phyloP scores from a whole-genome alignment of 2,113 vertebrate genomes.

The Sinocyclocheilus anophthalmus region DNA sequence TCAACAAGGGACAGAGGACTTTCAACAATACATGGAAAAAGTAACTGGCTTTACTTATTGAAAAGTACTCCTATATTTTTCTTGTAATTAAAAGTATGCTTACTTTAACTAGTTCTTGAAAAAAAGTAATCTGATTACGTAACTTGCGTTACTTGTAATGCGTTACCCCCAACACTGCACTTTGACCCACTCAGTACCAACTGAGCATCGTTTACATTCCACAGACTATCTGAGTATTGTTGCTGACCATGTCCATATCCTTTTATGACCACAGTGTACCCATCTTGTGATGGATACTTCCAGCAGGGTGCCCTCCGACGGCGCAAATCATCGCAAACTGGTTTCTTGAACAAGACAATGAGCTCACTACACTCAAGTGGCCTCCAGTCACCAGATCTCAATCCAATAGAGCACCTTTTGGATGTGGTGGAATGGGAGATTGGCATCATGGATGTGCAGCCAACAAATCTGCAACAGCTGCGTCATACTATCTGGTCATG shows the following conservation, averaged over 20 bases:
- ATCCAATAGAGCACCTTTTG: not conserved
- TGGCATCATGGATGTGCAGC: not conserved
- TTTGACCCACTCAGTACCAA: not conserved
- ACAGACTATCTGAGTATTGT: too few relatives aligned
- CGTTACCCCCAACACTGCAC: too few relatives aligned
- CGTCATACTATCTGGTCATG: not conserved
- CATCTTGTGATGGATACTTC: not conserved
- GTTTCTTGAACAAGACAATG: not conserved
- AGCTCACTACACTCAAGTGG: not conserved
- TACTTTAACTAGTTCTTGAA: too few relatives aligned
- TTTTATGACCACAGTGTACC: too few relatives aligned
- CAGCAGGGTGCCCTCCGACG: not conserved
- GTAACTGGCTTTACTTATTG: too few relatives aligned
- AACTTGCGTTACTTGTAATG: too few relatives aligned
- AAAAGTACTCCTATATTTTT: too few relatives aligned
- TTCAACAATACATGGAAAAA: too few relatives aligned
- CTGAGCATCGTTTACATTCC: not conserved
- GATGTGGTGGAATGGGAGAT: not conserved
- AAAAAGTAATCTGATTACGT: too few relatives aligned
- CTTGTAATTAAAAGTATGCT: too few relatives aligned
- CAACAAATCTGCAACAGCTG: not conserved
- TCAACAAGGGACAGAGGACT: too few relatives aligned
- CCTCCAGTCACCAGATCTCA: not conserved
- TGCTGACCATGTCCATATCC: too few relatives aligned
- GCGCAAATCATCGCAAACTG: not conserved